Base-by-base conservation (phyloP, 2,113 vertebrate genomes). In the Hiodon tergisus region DNA sequence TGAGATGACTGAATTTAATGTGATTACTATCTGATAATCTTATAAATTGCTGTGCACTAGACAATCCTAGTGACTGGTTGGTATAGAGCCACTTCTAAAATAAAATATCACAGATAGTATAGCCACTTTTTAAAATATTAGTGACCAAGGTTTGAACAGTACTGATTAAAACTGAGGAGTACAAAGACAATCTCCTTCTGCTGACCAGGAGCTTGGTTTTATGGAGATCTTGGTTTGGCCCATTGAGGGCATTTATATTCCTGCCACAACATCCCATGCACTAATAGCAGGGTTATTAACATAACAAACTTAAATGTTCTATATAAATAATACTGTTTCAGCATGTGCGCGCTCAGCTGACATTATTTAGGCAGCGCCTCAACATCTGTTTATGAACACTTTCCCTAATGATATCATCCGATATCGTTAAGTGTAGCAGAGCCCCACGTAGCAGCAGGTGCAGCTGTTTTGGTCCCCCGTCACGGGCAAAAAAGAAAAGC, bases 371-470 rank as follows among this genome's bases (percentile, higher is more conserved):
- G 94, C 95, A 96, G 93, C 93, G 93, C 93, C 94, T 95, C 96
- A 98, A 98, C 97, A 99, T 98, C 96, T 99, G 97, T 98, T 98
- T 97, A 98, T 96, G 96, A 97, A 96, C 96, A 97, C 96, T 98
- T 96, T 96, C 93, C 94, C 95, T 98, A 98, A 99, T 99, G 96
- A 99, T 98, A 98, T 98, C 95, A 98, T 97, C 95, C 94, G 94
- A 98, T 97, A 96, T 97, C 97, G 98, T 99, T 98, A 98, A 97
- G 93, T 95, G 95, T 93, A 93, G 95, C 95, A 95, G 94, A 94
- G 93, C 88, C 90, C 90, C 92, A 91, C 90, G 87, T 89, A 93
- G 92, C 93, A 94, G 94, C 96, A 98, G 95, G 96, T 97, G 97
- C 96, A 98, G 96, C 95, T 98, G 97, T 94, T 93, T 94, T 93